phyloP scores from a whole-genome alignment of 2,888 invertebrate genomes.

The Xanthia icteritia region DNA sequence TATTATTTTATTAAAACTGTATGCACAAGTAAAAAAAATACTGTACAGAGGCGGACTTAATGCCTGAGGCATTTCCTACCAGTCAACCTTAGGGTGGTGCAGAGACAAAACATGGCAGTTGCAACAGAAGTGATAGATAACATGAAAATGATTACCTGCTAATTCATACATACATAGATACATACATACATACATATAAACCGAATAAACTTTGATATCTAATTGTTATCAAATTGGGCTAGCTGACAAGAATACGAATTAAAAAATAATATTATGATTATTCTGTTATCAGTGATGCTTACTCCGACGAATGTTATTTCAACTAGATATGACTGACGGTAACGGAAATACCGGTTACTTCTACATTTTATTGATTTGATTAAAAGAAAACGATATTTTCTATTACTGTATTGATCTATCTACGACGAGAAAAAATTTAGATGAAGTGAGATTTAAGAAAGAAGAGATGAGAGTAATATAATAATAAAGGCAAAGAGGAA shows the following conservation, averaged over 20 bases:
- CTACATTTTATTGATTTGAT: neutral
- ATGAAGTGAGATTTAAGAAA: neutral
- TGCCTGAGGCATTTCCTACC: no score
- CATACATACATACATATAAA: no score
- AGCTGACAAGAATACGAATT: conserved; percentile 14
- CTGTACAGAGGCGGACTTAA: no score
- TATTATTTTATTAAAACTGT: no score
- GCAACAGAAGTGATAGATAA: no score
- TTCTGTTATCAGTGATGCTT: conserved; percentile 20
- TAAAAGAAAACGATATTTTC: neutral
- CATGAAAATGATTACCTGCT: no score
- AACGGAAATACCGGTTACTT: neutral
- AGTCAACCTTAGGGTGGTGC: no score
- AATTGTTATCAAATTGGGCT: conserved; percentile 28
- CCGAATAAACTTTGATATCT: no score
- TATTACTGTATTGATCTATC: neutral
- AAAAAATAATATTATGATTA: conserved; percentile 11
- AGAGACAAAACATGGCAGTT: no score
- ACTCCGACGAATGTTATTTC: neutral
- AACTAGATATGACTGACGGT: neutral
- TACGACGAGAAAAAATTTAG: neutral
- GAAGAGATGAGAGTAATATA: neutral
- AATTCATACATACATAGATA: no score
- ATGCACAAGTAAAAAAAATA: no score
- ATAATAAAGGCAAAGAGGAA: neutral